Evolutionary conservation across 2,113 vertebrate genomes (phyloP), one percentile per base, ranked within the genome.

Genomic region (Syngnathus typhle): DNA sequence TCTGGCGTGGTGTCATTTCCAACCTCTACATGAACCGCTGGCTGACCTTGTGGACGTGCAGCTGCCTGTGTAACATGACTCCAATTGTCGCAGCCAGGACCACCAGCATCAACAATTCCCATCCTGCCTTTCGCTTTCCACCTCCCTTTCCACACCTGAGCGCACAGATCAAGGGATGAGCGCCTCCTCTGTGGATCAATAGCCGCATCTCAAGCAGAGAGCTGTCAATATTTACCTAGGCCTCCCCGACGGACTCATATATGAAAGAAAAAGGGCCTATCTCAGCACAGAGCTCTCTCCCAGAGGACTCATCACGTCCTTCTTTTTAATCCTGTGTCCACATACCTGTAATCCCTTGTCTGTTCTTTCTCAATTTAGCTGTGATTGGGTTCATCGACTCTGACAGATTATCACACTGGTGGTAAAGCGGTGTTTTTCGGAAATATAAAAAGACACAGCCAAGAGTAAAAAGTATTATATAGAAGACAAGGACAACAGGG

Each of bases 171-270:
- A 84, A 75, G 80, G 74, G 88, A 87, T 71, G 86, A 87, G 77
- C 85, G 70, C 84, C 81, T 86, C 69, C 79, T 71, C 78, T 82
- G 69, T 64, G 81, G 87, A 88, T 81, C 49, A 80, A 73, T 85
- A 85, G 75, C 75, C 1, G 23, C 79, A 88, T 84, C 82, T 89
- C 81, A 86, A 78, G 78, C 83, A 83, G 77, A 52, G 66, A 21
- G 76, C 81, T 62, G 71, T 76, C 74, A 91, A 90, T 92, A 88
- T 88, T 90, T 90, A 88, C 87, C 89, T 82, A 85, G 73, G 78
- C 84, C 84, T 85, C 90, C 83, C 77, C 82, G 86, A 75, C 46
- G 73, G 79, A 85, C 84, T 86, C 84, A 88, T 87, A 84, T 88
- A 89, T 74, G 76, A 72, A 73, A 79, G 41, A 80, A 84, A 85